Conservation (phyloP, 2,113 vertebrate species). For the Cyprinodon brontotheroides region DNA sequence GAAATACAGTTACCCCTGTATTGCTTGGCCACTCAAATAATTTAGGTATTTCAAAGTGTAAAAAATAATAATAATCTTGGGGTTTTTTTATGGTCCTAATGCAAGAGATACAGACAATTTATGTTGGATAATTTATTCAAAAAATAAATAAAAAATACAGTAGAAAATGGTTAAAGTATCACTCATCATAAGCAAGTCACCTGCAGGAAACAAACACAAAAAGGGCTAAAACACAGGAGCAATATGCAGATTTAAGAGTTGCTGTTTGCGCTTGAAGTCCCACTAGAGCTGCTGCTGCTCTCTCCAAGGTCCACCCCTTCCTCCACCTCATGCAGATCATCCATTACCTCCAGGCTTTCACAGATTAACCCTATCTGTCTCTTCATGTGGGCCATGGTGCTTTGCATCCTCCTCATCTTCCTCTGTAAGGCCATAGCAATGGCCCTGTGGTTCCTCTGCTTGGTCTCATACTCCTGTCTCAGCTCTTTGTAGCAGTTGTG, state of each 20-base stretch:
- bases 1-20: too few relatives aligned
- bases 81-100: neutral
- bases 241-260: constrained; percentile 43
- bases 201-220: constrained; percentile 40
- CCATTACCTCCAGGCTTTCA: constrained; percentile 77
- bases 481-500: constrained; percentile 85
- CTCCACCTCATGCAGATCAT: constrained; percentile 68
- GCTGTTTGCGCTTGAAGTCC: constrained; percentile 48
- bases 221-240: constrained; percentile 30
- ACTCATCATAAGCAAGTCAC: constrained; percentile 26
- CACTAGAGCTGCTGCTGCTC: constrained; percentile 47
- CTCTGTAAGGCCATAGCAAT: constrained; percentile 68
- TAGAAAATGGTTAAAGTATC: constrained; percentile 30
- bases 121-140: constrained; percentile 56
- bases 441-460: constrained; percentile 70
- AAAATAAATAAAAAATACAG: constrained; percentile 34
- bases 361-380: constrained; percentile 77
- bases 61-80: too few relatives aligned
- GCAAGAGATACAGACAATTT: neutral
- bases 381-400: constrained; percentile 78
- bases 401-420: constrained; percentile 80
- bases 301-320: constrained; percentile 64
- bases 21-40: too few relatives aligned
- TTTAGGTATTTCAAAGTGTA: too few relatives aligned
- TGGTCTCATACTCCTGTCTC: constrained; percentile 72